Conservation (phyloP, 1,140 invertebrate genomes). For the Bicyclus anynana region DNA sequence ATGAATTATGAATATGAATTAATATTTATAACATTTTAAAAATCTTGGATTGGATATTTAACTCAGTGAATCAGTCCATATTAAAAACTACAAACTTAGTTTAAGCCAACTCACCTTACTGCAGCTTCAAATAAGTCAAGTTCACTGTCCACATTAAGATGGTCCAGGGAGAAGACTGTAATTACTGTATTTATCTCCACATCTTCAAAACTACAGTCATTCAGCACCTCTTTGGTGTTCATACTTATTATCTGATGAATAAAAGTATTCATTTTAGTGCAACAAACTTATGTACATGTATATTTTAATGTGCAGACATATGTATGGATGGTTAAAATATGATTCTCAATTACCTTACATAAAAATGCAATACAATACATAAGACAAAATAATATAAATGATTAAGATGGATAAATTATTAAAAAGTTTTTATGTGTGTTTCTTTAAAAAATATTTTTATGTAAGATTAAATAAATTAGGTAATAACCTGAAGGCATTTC, state of each 20-base stretch:
- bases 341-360: too few relatives aligned
- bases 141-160: conserved; percentile 85
- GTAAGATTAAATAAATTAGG: neutral
- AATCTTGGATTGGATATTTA: too few relatives aligned
- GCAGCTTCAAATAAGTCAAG: conserved; percentile 86
- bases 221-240: conserved; percentile 86
- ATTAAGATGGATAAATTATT: too few relatives aligned
- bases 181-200: conserved; percentile 85
- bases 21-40: too few relatives aligned
- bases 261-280: neutral
- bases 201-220: conserved; percentile 86
- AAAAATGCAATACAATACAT: too few relatives aligned
- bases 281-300: too few relatives aligned
- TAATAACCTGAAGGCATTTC: conserved; percentile 84
- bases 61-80: neutral
- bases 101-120: conserved; percentile 58
- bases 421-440: neutral
- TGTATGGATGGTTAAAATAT: too few relatives aligned
- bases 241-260: conserved; percentile 82
- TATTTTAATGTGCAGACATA: too few relatives aligned
- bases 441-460: too few relatives aligned
- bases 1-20: too few relatives aligned
- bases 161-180: conserved; percentile 85
- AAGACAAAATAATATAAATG: too few relatives aligned
- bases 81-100: too few relatives aligned